Base-by-base conservation (phyloP, 2,888 invertebrate genomes). In the Agrotis clavis region DNA sequence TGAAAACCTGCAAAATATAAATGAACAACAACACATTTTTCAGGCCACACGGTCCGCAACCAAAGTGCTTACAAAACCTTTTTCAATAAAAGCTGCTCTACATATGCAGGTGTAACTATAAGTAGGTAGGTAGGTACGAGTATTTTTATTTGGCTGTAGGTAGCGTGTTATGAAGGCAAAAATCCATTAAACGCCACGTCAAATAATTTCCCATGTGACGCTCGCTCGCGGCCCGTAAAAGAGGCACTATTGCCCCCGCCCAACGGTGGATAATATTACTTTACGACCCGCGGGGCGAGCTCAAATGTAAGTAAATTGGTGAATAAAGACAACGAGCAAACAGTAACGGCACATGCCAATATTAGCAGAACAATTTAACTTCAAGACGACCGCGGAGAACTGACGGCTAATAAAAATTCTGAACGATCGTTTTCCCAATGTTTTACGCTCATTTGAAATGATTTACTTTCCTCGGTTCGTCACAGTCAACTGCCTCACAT, bases 121-220 rank as follows among this genome's bases (percentile, higher is more conserved):
- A 86, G 86, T 88, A 74, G 79, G 82, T 87, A 87, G 86, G 82
- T 87, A 87, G 87, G 82, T 90, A 88, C 86, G 88, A 89, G 89
- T 91, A 92, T 94, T 94, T 94, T 95, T 95, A 95, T 95, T 96
- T 91, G 92, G 90, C 90, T 89, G 93, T 92, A 93, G 93, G 93
- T 95, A 93, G 94, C 95, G 93, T 95, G 95, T 95, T 95, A 95
- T 95, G 96, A 95, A 94, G 95, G 95, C 95, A 94, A 95, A 95
- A 96, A 96, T 96, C 96, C 96, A 96, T 96, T 96, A 96, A 96
- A 95, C 94, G 95, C 90, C 93, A 95, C 95, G 96, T 96, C 96
- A 96, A 96, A 96, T 96, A 96, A 96, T 96, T 96, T 96, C 96
- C 96, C 96, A 95, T 95, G 96, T 95, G 96, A 95, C 95, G 93